Evolutionary conservation across 2,113 vertebrate genomes (phyloP).

Genomic region (Dicrurus megarhynchus): DNA sequence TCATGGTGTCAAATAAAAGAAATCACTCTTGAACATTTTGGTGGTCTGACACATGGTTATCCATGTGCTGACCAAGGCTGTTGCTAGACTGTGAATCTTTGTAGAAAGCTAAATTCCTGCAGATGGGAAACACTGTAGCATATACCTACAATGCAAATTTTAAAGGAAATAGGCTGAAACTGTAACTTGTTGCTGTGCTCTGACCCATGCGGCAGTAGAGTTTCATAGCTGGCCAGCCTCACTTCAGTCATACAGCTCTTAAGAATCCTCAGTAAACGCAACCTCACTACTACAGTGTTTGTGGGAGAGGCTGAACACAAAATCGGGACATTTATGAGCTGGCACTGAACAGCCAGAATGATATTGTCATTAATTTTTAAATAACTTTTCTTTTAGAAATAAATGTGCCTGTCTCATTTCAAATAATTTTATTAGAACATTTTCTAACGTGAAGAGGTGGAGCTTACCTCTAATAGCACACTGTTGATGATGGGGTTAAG

Average conservation of each 20-base stretch:
- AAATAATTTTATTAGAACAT: neutral
- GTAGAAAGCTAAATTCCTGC: neutral
- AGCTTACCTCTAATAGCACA: conserved; percentile 87
- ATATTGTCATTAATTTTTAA: neutral
- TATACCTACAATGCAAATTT: neutral
- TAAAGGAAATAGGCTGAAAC: neutral
- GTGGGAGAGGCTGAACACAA: conserved; percentile 26
- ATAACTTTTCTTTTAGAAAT: neutral
- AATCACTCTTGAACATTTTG: neutral
- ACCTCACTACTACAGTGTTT: neutral
- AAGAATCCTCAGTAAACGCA: conserved; percentile 31
- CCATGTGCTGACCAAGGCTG: neutral
- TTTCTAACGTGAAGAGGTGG: neutral
- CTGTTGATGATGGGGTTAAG: conserved; percentile 87
- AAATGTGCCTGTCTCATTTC: neutral
- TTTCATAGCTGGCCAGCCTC: neutral
- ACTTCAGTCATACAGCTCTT: neutral
- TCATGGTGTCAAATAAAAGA: neutral
- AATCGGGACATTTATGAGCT: neutral
- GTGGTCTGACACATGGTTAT: neutral
- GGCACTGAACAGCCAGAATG: neutral
- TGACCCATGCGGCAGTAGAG: neutral
- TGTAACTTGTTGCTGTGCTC: neutral
- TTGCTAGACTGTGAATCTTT: neutral
- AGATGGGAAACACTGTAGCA: neutral